These are phyloP conservation scores for Hydropsyche betteni DNA, from an alignment of 2,888 invertebrate genomes.

Conservation along the genomic window DNA sequence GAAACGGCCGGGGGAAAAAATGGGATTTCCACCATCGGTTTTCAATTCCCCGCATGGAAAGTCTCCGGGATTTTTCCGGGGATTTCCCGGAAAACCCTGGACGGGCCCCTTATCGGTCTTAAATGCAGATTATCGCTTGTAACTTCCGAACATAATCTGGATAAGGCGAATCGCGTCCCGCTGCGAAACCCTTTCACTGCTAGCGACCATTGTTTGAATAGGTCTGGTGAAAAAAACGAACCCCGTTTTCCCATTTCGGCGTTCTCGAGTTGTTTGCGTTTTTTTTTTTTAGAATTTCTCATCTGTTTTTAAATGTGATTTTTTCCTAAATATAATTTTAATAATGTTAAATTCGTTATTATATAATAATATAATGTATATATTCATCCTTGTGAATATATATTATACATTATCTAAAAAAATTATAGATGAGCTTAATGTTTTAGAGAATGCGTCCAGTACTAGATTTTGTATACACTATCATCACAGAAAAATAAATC, in stretches of 20 bases:
- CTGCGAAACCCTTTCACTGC: not conserved
- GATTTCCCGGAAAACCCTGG: conserved; percentile 17
- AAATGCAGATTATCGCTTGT: conserved; percentile 35
- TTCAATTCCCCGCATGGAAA: conserved; percentile 34
- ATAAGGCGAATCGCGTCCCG: conserved; percentile 23
- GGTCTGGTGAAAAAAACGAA: conserved; percentile 9
- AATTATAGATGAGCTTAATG: too few species aligned
- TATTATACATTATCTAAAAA: too few species aligned
- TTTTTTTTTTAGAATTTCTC: conserved; percentile 4
- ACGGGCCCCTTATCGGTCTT: conserved; percentile 11
- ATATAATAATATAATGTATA: too few species aligned
- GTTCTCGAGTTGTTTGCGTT: not conserved
- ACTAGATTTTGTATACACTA: too few species aligned
- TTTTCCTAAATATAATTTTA: not conserved
- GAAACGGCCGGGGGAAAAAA: not conserved
- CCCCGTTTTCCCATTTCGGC: not conserved
- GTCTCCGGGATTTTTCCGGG: not conserved
- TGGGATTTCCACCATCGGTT: conserved; percentile 13
- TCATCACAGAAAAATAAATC: too few species aligned
- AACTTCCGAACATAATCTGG: conserved; percentile 33
- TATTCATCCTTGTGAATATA: too few species aligned
- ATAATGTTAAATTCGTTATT: not conserved
- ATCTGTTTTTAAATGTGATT: not conserved
- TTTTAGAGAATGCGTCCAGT: too few species aligned
- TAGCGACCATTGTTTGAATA: conserved; percentile 5